Base-by-base conservation (phyloP, 2,113 vertebrate species). In the Craseonycteris thonglongyai region DNA sequence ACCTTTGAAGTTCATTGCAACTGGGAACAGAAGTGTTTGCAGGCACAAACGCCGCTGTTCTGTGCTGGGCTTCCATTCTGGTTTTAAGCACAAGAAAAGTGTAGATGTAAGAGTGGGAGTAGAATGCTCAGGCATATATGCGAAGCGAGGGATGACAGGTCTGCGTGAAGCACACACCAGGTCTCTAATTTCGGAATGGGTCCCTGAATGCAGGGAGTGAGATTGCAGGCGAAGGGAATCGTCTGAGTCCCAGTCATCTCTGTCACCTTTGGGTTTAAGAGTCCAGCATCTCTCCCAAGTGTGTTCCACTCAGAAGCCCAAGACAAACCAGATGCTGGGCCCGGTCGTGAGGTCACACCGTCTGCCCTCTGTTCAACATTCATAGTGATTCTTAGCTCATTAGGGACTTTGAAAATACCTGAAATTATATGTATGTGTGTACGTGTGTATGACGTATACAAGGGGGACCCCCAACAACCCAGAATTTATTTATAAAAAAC, bases 21-120 rank as follows among this genome's bases (percentile, higher is more conserved):
- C 40, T 90, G 47, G 95, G 72, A 94, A 95, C 91, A 75, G 74
- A 91, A 92, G 61, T 58, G 74, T 97, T 68, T 87, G 19, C 42
- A 42, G 47, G 24, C 35, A 42, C 56, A 47, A 30, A 94, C 83
- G n/a, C 88, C 94, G 58, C 45, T 88, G 30, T 56, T 72, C 30
- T 89, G 47, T 65, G 69, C 5, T 96, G 24, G 30, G 13, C 49
- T 88, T 95, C 24, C 15, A 9, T 75, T 88, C 45, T 22, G 82
- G 38, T 74, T 90, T 88, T 35, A 12, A 24, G 4, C 12, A 11
- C 30, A 22, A 68, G 56, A 45, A 66, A 69, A 66, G 74, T 56
- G 15, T 28, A 47, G 24, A 24, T 84, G 86, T 86, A 3, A 56
- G 7, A 40, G 2, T 51, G 42, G 80, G 30, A 7, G 78, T 61